A percentile compares a stretch with the other conserved stretches of the same genome.
Conservation (phyloP, 2,888 invertebrate genomes). For the Napeogenes sylphis region DNA sequence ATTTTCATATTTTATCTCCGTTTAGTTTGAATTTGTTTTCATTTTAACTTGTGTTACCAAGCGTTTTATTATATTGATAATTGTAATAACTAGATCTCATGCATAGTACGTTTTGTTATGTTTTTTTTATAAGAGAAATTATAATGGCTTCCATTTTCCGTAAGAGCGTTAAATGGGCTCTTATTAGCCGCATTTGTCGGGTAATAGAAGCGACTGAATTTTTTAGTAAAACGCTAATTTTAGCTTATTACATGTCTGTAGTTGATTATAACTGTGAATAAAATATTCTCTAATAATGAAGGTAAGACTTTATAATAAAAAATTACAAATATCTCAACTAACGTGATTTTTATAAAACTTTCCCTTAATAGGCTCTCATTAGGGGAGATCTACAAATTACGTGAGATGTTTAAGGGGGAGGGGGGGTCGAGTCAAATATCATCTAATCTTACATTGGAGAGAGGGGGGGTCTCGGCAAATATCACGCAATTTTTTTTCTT, state of each 20-base stretch:
- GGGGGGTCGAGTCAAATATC: too few species aligned
- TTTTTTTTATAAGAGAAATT: conserved; percentile 3
- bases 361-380: conserved; percentile 1
- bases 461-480: too few species aligned
- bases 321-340: conserved; percentile 5
- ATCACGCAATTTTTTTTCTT: too few species aligned
- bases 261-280: conserved; percentile 11
- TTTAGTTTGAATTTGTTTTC: not conserved
- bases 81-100: conserved; percentile 13
- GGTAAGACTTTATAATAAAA: conserved; percentile 15
- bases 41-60: too few species aligned
- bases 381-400: too few species aligned
- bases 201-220: conserved; percentile 25
- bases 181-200: conserved; percentile 21
- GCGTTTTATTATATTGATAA: conserved; percentile 6
- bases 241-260: conserved; percentile 15
- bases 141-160: conserved; percentile 21
- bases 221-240: conserved; percentile 19
- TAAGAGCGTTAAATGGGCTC: conserved; percentile 21
- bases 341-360: conserved; percentile 10
- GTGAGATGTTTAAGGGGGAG: too few species aligned
- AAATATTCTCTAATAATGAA: conserved; percentile 11
- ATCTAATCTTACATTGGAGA: too few species aligned
- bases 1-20: conserved; percentile 6
- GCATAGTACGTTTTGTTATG: conserved; percentile 4